A percentile compares a stretch with the other conserved stretches of the same genome.
phyloP scores from a whole-genome alignment of 2,888 invertebrate species.

The Cerastis rubricosa region DNA sequence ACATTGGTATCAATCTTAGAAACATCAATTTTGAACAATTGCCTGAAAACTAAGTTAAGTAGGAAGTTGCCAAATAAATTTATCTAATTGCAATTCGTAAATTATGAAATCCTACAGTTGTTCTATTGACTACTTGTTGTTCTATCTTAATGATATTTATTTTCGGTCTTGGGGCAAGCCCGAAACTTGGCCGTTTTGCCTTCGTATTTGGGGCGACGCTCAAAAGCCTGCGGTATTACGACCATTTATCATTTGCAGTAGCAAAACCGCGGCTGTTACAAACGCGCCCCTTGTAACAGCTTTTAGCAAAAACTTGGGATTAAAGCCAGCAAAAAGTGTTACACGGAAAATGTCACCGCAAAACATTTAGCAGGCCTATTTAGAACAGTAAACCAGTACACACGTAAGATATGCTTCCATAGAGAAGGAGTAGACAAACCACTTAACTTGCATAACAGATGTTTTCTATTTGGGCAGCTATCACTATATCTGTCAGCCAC shows the following conservation, averaged over 20 bases:
- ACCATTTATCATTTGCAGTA: slow-evolving; percentile 55
- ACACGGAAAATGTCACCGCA: slow-evolving; percentile 53
- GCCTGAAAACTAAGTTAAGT: not conserved
- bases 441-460: slow-evolving; percentile 63
- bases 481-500: slow-evolving; percentile 61
- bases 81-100: not conserved
- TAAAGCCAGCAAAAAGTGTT: slow-evolving; percentile 50
- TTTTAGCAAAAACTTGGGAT: slow-evolving; percentile 53
- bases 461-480: slow-evolving; percentile 64
- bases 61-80: not conserved
- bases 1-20: not conserved
- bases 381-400: slow-evolving; percentile 33
- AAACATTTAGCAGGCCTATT: slow-evolving; percentile 54
- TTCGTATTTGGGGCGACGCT: slow-evolving; percentile 33
- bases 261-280: slow-evolving; percentile 40
- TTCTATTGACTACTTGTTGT: not conserved
- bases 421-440: slow-evolving; percentile 8
- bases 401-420: slow-evolving; percentile 42
- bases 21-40: not conserved
- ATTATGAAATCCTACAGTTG: not conserved
- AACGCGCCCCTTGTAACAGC: slow-evolving; percentile 42
- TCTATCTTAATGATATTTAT: not conserved
- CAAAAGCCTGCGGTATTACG: slow-evolving; percentile 35
- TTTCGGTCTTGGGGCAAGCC: not conserved
- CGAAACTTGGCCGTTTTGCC: slow-evolving; percentile 2